A percentile compares a stretch with the other conserved stretches of the same genome.
Evolutionary conservation across 2,113 vertebrate species (phyloP).

Genomic region (Poeciliopsis prolifica): DNA sequence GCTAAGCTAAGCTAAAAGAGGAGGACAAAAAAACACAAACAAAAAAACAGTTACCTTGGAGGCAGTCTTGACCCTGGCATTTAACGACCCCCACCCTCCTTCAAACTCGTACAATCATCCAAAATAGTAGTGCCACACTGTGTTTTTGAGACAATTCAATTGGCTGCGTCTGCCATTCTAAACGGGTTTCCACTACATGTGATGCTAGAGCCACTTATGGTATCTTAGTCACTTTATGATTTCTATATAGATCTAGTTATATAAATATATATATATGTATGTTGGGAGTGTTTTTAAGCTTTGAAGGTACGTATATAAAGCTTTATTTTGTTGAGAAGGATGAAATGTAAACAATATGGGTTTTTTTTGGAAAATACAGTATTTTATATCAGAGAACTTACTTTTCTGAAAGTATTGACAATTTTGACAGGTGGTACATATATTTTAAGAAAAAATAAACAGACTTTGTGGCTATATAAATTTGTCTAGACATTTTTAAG

Average conservation of each 20-base stretch:
- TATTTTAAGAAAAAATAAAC: constrained; percentile 89
- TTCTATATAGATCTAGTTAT: constrained; percentile 71
- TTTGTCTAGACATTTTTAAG: constrained; percentile 82
- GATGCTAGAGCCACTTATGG: constrained; percentile 77
- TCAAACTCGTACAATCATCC: constrained; percentile 80
- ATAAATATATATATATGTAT: constrained; percentile 54
- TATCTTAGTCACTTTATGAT: constrained; percentile 84
- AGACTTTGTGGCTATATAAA: constrained; percentile 90
- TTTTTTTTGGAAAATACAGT: constrained; percentile 67
- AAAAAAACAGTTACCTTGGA: constrained; percentile 5
- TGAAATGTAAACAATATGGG: constrained; percentile 78
- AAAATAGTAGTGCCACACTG: constrained; percentile 84
- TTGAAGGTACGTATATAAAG: constrained; percentile 77
- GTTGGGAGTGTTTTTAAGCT: constrained; percentile 79
- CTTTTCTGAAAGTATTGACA: constrained; percentile 82
- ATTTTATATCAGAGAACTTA: constrained; percentile 85
- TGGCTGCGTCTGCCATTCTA: constrained; percentile 73
- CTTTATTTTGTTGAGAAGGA: constrained; percentile 84
- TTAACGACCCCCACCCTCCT: constrained; percentile 53
- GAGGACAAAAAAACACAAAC: neutral
- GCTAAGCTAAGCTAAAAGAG: constrained; percentile 74
- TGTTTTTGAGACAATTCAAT: constrained; percentile 70
- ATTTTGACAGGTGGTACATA: constrained; percentile 81
- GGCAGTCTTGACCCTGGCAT: constrained; percentile 74
- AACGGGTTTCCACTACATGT: constrained; percentile 86